Evolutionary conservation across 2,797 vertebrate genomes (phyloP).

Genomic region (Sebastes flavidus): DNA sequence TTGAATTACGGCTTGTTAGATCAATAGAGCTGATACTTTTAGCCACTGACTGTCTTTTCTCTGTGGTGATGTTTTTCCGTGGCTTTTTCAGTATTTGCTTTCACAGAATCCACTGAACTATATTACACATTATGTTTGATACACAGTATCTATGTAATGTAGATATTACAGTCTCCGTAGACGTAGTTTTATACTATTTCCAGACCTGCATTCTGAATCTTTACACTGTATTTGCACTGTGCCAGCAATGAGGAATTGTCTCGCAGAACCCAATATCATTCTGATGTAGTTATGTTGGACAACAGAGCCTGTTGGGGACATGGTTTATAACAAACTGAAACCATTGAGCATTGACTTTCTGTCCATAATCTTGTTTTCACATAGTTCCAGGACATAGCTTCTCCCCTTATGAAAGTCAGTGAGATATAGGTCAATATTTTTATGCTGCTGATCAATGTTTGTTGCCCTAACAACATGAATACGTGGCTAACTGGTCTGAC

Average conservation of each 20-base stretch:
- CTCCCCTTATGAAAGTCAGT: neutral
- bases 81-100: neutral
- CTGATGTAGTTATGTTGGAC: neutral
- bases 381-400: too few relatives aligned
- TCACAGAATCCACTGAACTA: neutral
- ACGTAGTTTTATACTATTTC: neutral
- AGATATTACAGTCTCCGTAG: neutral
- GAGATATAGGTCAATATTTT: conserved; percentile 6
- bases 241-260: neutral
- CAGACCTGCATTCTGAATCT: neutral
- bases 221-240: neutral
- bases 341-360: too few relatives aligned
- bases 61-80: neutral
- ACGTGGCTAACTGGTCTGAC: neutral
- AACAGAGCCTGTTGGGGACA: conserved; percentile 11
- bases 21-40: conserved; percentile 19
- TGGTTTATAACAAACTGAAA: neutral
- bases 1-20: conserved; percentile 23
- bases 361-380: too few relatives aligned
- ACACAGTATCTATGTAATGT: neutral
- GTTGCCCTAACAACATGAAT: neutral
- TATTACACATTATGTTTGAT: neutral
- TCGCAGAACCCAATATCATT: neutral
- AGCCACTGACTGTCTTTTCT: conserved; percentile 3
- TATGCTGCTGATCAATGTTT: neutral